phyloP scores from a whole-genome alignment of 64 coral and sea anemone genomes.

The Exaiptasia diaphana region DNA sequence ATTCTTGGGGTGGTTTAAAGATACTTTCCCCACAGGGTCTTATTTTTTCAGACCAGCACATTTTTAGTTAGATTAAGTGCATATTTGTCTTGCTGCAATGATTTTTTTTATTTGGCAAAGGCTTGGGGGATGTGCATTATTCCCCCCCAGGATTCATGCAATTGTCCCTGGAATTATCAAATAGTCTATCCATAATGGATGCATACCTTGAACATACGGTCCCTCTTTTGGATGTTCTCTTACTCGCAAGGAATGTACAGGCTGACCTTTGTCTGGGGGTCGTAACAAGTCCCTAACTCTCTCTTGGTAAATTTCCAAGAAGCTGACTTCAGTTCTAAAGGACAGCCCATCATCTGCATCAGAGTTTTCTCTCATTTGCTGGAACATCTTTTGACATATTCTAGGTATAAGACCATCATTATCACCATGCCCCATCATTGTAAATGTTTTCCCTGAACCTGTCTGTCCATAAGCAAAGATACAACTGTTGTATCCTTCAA shows the following conservation, averaged over 20 bases:
- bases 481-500: constrained; percentile 91
- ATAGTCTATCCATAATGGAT: not conserved
- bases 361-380: constrained; percentile 66
- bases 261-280: constrained; percentile 77
- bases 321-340: constrained; percentile 96
- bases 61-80: no score
- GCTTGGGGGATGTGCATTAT: no score
- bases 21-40: no score
- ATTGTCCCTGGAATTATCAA: no score
- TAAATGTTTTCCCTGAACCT: constrained; percentile 86
- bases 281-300: constrained; percentile 78
- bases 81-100: no score
- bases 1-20: no score
- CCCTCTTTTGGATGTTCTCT: constrained; percentile 96
- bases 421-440: constrained; percentile 82
- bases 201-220: constrained; percentile 93
- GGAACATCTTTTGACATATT: constrained; percentile 89
- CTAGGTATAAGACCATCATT: constrained; percentile 85
- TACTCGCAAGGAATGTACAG: constrained; percentile 76
- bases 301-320: constrained; percentile 96
- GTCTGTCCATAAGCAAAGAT: constrained; percentile 96
- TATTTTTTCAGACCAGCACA: no score
- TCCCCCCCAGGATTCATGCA: no score
- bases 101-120: no score
- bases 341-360: constrained; percentile 68